Evolutionary conservation across 2,797 vertebrate genomes (phyloP), one percentile per base, ranked within the genome.

Genomic region (Lates japonicus): DNA sequence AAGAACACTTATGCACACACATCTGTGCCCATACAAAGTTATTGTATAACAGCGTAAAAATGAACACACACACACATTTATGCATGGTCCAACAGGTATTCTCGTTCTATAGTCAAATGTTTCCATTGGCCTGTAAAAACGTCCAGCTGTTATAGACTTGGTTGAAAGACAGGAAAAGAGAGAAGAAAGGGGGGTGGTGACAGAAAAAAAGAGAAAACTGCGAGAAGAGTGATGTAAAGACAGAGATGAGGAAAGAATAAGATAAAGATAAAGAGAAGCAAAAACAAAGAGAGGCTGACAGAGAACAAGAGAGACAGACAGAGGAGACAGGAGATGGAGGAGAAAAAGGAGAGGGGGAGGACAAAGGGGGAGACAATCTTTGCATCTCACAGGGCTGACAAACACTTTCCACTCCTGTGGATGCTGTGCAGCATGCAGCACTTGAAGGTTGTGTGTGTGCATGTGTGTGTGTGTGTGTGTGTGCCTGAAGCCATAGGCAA

Each of bases 401-500:
- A 90, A 92, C 89, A 86, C 74, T 94, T 93, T 94, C 90, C 88
- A 93, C 78, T 80, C 82, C 81, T 82, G 82, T 86, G 90, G 87
- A 92, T 92, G 87, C 83, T 88, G 80, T 83, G 68, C 84, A 82
- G 83, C 66, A 33, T 76, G 67, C 58, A 77, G 11, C 37, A 9
- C 44, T 57, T 70, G 58, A 31, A 54, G 69, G n/a, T 52, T 80
- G 46, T 46, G 63, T 49, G 65, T 48, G 52, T 66, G 67, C 42
- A 35, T 39, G 33, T 41, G 70, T 52, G 25, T 76, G 82, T 55
- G 81, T 84, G 62, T 48, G 39, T 35, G 69, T 46, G 25, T 75
- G 82, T 52, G 80, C 83, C 48, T 69, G 7, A 67, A 90, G 81
- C 80, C 83, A 90, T 71, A 75, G 87, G 88, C 70, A 78, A 73